phyloP scores from a whole-genome alignment of 2,113 vertebrate species.

The Rana temporaria region DNA sequence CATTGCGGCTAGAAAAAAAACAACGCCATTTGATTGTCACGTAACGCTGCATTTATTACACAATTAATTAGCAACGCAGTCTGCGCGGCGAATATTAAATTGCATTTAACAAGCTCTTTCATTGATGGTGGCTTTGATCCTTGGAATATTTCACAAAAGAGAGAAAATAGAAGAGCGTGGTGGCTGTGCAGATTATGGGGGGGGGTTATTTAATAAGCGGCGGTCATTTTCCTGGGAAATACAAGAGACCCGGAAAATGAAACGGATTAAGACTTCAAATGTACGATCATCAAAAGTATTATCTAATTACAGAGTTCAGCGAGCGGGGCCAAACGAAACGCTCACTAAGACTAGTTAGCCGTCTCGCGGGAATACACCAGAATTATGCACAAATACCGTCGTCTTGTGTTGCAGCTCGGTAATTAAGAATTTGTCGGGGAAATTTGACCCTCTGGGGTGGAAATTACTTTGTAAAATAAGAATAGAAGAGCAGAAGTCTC shows the following conservation, averaged over 20 bases:
- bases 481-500: slow-evolving; percentile 85
- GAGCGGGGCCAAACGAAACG: slow-evolving; percentile 82
- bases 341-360: slow-evolving; percentile 85
- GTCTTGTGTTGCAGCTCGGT: slow-evolving; percentile 88
- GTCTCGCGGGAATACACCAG: slow-evolving; percentile 81
- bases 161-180: slow-evolving; percentile 11
- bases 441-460: slow-evolving; percentile 99
- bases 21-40: too few relatives aligned
- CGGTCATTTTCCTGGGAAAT: slow-evolving; percentile 78
- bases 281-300: slow-evolving; percentile 91
- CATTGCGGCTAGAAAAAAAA: too few relatives aligned
- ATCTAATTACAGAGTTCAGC: slow-evolving; percentile 95
- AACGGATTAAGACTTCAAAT: slow-evolving; percentile 97
- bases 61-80: too few relatives aligned
- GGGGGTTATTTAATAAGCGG: slow-evolving; percentile 79
- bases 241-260: slow-evolving; percentile 80
- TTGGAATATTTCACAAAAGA: neutral
- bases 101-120: neutral
- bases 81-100: neutral
- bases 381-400: slow-evolving; percentile 97
- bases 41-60: too few relatives aligned
- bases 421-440: slow-evolving; percentile 99
- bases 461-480: slow-evolving; percentile 98
- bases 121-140: neutral
- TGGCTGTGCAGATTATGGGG: slow-evolving; percentile 85